Conservation (phyloP, 2,888 invertebrate species). For the Malacosoma neustria region DNA sequence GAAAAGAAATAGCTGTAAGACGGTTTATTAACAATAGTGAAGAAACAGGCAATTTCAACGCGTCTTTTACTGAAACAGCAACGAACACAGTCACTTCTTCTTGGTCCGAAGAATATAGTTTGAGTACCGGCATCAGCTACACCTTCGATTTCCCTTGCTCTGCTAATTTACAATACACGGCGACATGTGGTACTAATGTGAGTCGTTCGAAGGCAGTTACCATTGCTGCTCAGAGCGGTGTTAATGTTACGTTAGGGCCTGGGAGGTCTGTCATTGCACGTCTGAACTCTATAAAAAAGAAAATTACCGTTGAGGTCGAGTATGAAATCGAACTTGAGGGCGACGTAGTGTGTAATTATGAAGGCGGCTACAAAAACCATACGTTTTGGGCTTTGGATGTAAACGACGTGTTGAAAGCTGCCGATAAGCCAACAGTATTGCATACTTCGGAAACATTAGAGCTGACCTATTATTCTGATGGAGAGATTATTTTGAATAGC, state of each 20-base stretch:
- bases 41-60: too few relatives aligned
- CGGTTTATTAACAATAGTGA: too few relatives aligned
- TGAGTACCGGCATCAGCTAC: too few relatives aligned
- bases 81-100: too few relatives aligned
- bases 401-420: conserved; percentile 1
- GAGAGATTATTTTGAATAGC: too few relatives aligned
- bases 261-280: not conserved
- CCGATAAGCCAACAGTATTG: too few relatives aligned
- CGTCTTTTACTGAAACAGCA: too few relatives aligned
- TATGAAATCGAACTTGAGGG: conserved; percentile 1
- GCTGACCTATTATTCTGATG: too few relatives aligned
- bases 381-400: conserved; percentile 6
- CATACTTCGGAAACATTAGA: too few relatives aligned
- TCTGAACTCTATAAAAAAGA: not conserved
- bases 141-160: too few relatives aligned
- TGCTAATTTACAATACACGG: not conserved
- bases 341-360: not conserved
- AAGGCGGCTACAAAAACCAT: conserved; percentile 1
- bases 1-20: too few relatives aligned
- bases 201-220: not conserved
- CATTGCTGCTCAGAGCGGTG: not conserved
- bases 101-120: too few relatives aligned
- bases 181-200: not conserved
- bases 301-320: not conserved
- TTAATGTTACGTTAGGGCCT: not conserved